Conservation (phyloP, 2,797 vertebrate genomes). For the Squalus acanthias region DNA sequence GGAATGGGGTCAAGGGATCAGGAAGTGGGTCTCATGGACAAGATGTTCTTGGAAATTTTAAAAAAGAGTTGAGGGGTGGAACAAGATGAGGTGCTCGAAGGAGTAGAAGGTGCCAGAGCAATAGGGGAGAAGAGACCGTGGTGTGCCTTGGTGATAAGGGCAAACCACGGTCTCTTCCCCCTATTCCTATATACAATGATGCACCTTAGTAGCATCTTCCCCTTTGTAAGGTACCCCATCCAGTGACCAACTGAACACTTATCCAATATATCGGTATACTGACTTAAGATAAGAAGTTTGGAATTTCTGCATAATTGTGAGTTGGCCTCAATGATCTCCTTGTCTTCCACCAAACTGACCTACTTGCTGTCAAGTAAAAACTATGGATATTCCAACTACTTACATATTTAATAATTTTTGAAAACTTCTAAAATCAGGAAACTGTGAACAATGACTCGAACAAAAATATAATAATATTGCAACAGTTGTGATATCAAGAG, state of each 20-base stretch:
- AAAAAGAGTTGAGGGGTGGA: not conserved
- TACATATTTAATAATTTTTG: not conserved
- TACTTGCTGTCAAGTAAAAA: not conserved
- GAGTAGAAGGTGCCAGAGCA: not conserved
- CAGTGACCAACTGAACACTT: not conserved
- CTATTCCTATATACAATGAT: no score
- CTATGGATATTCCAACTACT: not conserved
- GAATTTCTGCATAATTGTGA: not conserved
- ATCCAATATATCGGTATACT: not conserved
- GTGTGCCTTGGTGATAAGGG: not conserved
- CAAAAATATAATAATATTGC: not conserved
- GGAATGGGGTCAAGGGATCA: not conserved
- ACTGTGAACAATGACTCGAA: not conserved
- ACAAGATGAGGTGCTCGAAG: not conserved
- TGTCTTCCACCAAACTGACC: not conserved
- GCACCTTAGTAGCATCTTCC: not conserved
- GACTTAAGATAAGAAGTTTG: not conserved
- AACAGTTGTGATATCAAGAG: not conserved
- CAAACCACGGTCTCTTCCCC: not conserved
- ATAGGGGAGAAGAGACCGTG: not conserved
- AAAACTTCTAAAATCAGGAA: not conserved
- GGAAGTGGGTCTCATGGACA: not conserved
- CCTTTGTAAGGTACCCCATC: not conserved
- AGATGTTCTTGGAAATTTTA: not conserved
- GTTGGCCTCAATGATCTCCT: not conserved